Conservation (phyloP, 2,888 invertebrate genomes). For the Antitype chi region DNA sequence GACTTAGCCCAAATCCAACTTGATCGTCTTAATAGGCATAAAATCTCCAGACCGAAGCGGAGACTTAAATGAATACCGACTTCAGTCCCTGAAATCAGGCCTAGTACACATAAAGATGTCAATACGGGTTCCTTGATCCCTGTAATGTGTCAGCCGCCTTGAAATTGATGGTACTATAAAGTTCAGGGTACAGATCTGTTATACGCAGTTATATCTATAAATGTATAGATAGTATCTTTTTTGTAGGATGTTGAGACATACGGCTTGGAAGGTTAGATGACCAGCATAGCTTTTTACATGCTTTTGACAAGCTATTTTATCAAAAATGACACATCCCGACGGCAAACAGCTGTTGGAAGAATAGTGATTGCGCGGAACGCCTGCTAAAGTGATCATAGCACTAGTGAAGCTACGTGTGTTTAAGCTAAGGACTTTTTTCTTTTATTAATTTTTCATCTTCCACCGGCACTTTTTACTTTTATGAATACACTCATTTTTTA, state of each 20-base stretch:
- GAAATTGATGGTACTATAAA: constrained; percentile 56
- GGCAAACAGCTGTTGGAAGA: no score
- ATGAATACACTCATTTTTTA: no score
- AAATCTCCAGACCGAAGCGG: not conserved
- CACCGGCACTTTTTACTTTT: no score
- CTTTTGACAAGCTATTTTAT: no score
- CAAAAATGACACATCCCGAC: no score
- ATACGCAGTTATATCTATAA: constrained; percentile 7
- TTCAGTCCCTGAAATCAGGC: constrained; percentile 14
- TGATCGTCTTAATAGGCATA: not conserved
- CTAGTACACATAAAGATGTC: constrained; percentile 44
- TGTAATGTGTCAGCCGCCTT: constrained; percentile 51
- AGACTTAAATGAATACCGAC: constrained; percentile 12
- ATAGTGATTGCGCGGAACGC: not conserved
- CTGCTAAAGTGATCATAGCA: no score
- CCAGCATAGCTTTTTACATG: no score
- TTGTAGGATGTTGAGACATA: constrained; percentile 14
- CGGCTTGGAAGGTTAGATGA: not conserved
- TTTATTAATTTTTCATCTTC: no score
- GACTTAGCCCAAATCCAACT: not conserved
- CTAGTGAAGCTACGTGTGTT: no score
- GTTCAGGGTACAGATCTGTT: constrained; percentile 42
- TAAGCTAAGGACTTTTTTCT: no score
- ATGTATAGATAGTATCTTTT: constrained; percentile 25
- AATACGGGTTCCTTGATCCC: constrained; percentile 47